A percentile compares a stretch with the other conserved stretches of the same genome.
Conservation (phyloP, 2,797 vertebrate genomes). For the Lates japonicus region DNA sequence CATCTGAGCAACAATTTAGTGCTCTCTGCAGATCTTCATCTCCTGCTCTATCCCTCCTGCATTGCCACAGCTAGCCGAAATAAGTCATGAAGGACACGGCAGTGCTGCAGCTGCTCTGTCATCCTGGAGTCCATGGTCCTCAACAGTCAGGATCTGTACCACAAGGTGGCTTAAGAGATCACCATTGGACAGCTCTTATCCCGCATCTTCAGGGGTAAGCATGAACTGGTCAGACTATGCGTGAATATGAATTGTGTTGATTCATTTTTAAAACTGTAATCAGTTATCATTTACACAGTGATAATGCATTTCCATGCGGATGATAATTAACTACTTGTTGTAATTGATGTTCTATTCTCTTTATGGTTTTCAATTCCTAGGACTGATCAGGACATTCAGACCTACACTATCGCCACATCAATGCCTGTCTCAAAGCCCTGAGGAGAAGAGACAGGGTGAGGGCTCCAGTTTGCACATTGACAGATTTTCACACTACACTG, state of each 20-base stretch:
- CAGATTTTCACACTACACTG: not conserved
- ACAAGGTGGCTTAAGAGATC: conserved; percentile 99
- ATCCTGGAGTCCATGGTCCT: conserved; percentile 99
- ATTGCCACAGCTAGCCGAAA: conserved; percentile 96
- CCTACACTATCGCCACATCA: conserved; percentile 96
- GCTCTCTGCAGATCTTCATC: not conserved
- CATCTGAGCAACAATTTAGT: not conserved
- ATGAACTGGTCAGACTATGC: not conserved
- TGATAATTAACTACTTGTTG: not conserved
- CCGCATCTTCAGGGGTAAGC: conserved; percentile 96
- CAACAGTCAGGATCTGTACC: conserved; percentile 98
- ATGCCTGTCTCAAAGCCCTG: conserved; percentile 98
- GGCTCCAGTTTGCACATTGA: conserved; percentile 37
- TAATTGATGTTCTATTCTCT: not conserved
- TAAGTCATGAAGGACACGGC: conserved; percentile 95
- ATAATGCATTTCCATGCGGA: not conserved
- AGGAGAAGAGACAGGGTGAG: conserved; percentile 97
- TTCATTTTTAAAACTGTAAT: not conserved
- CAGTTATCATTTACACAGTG: not conserved
- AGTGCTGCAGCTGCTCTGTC: conserved; percentile 95
- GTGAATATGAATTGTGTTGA: not conserved
- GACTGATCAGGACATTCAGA: conserved; percentile 97
- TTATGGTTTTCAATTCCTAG: conserved; percentile 78
- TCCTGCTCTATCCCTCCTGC: conserved; percentile 38
- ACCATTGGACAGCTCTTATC: conserved; percentile 98